These are phyloP conservation scores for Pseudomyrmex dendroicus DNA, from an alignment of 1,140 invertebrate species.

Conservation along the genomic window DNA sequence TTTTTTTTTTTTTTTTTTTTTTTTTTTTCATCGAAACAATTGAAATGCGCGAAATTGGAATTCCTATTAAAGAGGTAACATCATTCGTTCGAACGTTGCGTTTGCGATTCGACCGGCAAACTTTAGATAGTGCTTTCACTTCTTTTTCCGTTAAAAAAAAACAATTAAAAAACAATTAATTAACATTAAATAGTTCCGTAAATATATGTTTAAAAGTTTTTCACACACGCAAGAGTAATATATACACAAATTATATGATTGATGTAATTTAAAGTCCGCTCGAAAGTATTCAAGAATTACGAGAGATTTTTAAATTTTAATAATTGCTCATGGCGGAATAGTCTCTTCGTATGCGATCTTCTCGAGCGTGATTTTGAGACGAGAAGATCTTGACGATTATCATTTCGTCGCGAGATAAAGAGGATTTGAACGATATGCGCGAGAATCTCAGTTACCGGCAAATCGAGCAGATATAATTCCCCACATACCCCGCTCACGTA, in stretches of 20 bases:
- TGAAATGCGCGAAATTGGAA: conserved; percentile 38
- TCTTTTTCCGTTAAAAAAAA: neutral
- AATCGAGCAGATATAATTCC: conserved; percentile 1
- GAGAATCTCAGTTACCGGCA: conserved; percentile 33
- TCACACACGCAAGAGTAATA: neutral
- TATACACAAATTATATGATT: neutral
- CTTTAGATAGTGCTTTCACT: neutral
- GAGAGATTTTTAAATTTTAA: too few species aligned
- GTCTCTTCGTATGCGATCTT: neutral
- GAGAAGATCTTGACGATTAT: conserved; percentile 20
- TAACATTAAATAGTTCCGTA: neutral
- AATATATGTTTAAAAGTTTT: neutral
- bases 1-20: conserved; percentile 16
- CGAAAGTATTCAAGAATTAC: too few species aligned
- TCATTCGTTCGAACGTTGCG: conserved; percentile 1
- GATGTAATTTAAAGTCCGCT: too few species aligned
- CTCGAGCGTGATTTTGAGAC: neutral
- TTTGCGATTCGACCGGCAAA: neutral
- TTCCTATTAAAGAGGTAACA: conserved; percentile 32
- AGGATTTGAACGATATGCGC: conserved; percentile 23
- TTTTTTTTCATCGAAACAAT: conserved; percentile 6
- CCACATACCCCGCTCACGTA: neutral
- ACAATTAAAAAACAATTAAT: neutral
- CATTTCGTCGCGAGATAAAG: conserved; percentile 18
- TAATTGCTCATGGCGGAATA: neutral